phyloP scores from a whole-genome alignment of 92 coral and sea anemone species.

The Porites evermanni region DNA sequence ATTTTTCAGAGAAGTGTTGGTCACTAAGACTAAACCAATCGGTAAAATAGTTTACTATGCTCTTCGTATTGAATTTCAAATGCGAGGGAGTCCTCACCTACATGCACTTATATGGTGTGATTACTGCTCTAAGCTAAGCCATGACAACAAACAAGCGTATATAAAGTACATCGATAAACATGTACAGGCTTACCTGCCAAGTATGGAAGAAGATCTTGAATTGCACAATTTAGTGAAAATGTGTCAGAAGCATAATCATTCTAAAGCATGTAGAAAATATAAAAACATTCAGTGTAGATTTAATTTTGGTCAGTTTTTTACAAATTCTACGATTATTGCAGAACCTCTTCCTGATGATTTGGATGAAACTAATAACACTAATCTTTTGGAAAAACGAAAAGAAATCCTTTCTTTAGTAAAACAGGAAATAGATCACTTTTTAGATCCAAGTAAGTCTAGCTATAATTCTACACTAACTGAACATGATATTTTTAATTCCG shows the following conservation, averaged over 20 bases:
- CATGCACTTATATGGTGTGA: constrained; percentile 58
- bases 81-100: constrained; percentile 61
- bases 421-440: too few relatives aligned
- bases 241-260: constrained; percentile 1
- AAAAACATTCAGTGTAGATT: neutral
- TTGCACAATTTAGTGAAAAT: constrained; percentile 51
- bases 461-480: constrained; percentile 53
- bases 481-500: constrained; percentile 50
- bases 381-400: too few relatives aligned
- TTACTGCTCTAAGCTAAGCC: constrained; percentile 29
- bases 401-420: too few relatives aligned
- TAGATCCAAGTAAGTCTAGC: constrained; percentile 49
- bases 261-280: too few relatives aligned
- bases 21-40: constrained; percentile 22
- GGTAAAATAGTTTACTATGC: constrained; percentile 40
- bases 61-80: too few relatives aligned
- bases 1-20: neutral
- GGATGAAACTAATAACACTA: too few relatives aligned
- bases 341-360: neutral
- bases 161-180: constrained; percentile 36
- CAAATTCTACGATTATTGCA: constrained; percentile 44
- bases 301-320: constrained; percentile 55
- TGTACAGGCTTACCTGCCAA: neutral
- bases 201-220: constrained; percentile 28
- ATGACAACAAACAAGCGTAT: constrained; percentile 5